Evolutionary conservation across 2,113 vertebrate genomes (phyloP), one percentile per base, ranked within the genome.

Genomic region (Cebus imitator): DNA sequence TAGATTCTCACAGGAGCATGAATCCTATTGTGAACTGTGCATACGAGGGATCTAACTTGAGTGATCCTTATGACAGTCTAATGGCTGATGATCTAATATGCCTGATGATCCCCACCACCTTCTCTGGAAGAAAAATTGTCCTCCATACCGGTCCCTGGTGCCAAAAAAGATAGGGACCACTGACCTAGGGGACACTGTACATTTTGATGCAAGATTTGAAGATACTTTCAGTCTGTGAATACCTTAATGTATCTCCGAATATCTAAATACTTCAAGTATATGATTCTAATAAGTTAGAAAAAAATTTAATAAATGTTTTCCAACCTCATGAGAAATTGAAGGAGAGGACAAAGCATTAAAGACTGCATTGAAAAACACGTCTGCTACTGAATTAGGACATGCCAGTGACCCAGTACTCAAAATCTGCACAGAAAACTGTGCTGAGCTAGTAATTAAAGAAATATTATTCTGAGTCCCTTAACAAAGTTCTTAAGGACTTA

Each of bases 391-490:
- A 70, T 76, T 84, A 79, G 58, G 9, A 93, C 84, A 37, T 0
- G 61, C 3, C 10, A 73, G 6, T 11, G 43, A 8, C 1, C 13
- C 3, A 4, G 70, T 55, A n/a, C 1, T 57, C 37, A 70, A 50
- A 83, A 78, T 73, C 16, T 76, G 5, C 14, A 85, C 23, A 64
- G 30, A 66, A 72, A 76, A 64, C 61, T 92, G 9, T 68, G 57
- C 57, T 86, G 21, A 87, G 61, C 11, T 90, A 61, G 30, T 92
- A 75, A 82, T 81, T 94, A 95, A 97, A 88, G n/a, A 30, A 25
- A 37, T 66, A 27, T 7, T 70, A n/a, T 83, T 89, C 20, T n/a
- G 12, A 86, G 68, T 11, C 7, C 64, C 35, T 68, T 35, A 17
- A 84, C 16, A 5, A 84, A 86, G 7, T 89, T 37, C 30, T 78